Percentiles rank a stretch among this genome's conserved stretches.
phyloP scores from a whole-genome alignment of 2,797 vertebrate genomes.

The Crocodylus rhombifer region DNA sequence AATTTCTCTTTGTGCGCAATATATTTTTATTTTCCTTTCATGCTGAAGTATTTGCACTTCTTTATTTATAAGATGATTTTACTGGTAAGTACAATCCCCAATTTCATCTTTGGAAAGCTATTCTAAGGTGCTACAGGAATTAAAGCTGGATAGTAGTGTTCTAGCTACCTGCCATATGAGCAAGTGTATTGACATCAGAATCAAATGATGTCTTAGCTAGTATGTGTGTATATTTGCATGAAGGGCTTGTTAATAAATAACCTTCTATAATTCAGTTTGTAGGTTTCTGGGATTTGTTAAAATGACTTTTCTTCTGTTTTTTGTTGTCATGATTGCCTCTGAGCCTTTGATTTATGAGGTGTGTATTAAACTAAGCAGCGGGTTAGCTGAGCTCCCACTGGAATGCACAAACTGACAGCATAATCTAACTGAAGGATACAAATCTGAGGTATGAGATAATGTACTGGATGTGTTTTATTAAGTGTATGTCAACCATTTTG shows the following conservation, averaged over 20 bases:
- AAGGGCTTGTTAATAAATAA: conserved; percentile 6
- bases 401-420: neutral
- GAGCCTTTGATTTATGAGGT: conserved; percentile 41
- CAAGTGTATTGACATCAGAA: conserved; percentile 39
- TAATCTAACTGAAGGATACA: conserved; percentile 26
- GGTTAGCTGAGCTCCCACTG: neutral
- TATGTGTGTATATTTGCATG: conserved; percentile 19
- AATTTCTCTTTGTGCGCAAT: neutral
- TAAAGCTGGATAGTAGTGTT: neutral
- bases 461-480: conserved; percentile 22
- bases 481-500: neutral
- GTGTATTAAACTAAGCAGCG: conserved; percentile 30
- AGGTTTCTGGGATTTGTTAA: neutral
- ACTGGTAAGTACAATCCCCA: neutral
- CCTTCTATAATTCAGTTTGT: neutral
- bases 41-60: neutral
- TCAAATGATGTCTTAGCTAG: conserved; percentile 17
- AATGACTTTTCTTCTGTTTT: neutral
- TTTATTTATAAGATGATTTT: neutral
- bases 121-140: neutral
- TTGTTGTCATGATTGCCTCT: conserved; percentile 7
- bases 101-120: conserved; percentile 10
- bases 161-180: neutral
- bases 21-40: neutral
- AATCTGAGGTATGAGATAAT: conserved; percentile 14